A percentile compares a stretch with the other conserved stretches of the same genome.
These are phyloP conservation scores for Tragelaphus imberbis DNA, from an alignment of 2,113 vertebrate genomes.

Conservation along the genomic window DNA sequence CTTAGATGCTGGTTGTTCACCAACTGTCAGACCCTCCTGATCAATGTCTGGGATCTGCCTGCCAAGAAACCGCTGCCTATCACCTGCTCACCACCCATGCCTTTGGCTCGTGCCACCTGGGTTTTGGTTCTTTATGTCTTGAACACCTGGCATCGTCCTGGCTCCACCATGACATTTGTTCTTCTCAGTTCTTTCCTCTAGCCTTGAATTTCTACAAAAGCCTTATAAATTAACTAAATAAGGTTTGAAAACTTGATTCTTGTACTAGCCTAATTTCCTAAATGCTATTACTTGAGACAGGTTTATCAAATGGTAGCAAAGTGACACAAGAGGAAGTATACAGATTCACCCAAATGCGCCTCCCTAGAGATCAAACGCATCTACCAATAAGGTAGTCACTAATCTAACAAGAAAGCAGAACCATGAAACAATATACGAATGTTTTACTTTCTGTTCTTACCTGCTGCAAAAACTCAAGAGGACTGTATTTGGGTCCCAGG, in stretches of 20 bases:
- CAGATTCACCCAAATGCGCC: not conserved
- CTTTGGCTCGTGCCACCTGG: not conserved
- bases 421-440: not conserved
- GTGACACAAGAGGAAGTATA: not conserved
- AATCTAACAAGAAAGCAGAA: not conserved
- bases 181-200: not conserved
- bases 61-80: fast-evolving
- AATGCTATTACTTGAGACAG: not conserved
- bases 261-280: not conserved
- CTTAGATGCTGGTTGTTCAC: not conserved
- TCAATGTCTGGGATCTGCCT: not conserved
- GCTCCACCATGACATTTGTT: not conserved
- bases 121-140: not conserved
- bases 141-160: not conserved
- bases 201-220: not conserved
- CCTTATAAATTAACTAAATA: not conserved
- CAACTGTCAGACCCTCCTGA: not conserved
- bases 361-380: not conserved
- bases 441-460: constrained; percentile 72
- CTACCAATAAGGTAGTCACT: not conserved
- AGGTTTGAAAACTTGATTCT: not conserved
- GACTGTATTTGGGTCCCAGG: constrained; percentile 95
- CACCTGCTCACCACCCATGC: not conserved
- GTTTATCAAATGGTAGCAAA: not conserved
- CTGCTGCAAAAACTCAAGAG: constrained; percentile 82